Percentiles rank a stretch among this genome's conserved stretches.
Conservation (phyloP, 2,113 vertebrate genomes). For the Bagarius yarrelli region DNA sequence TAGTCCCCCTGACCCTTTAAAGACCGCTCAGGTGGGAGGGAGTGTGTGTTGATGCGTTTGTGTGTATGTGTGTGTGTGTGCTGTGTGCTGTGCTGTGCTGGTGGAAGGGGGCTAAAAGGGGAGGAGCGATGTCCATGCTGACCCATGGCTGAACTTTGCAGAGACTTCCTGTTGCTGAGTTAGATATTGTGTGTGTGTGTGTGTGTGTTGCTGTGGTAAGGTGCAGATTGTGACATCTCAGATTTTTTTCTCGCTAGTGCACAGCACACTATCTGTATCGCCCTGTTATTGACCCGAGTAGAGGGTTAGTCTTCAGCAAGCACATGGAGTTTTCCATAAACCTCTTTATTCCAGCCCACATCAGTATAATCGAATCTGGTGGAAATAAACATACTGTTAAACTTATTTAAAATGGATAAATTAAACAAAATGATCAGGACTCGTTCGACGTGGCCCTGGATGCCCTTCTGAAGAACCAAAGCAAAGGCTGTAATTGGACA, state of each 20-base stretch:
- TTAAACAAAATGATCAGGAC: slow-evolving; percentile 12
- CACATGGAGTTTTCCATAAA: slow-evolving; percentile 3
- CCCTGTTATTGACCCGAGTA: slow-evolving; percentile 17
- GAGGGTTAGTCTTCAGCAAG: slow-evolving; percentile 12
- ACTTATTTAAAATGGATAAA: not conserved
- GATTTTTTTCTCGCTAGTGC: slow-evolving; percentile 30
- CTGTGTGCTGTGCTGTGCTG: slow-evolving; percentile 10
- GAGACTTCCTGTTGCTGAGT: slow-evolving; percentile 57
- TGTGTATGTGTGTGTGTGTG: slow-evolving; percentile 1
- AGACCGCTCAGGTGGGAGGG: slow-evolving; percentile 54
- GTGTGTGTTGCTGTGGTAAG: slow-evolving; percentile 30
- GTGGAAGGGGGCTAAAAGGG: slow-evolving; percentile 28
- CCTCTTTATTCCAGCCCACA: not conserved
- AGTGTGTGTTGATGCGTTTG: slow-evolving; percentile 43
- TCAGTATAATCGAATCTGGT: slow-evolving; percentile 12
- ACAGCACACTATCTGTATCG: slow-evolving; percentile 17
- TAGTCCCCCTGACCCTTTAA: slow-evolving; percentile 48
- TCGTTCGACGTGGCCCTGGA: not conserved
- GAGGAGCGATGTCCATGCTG: slow-evolving; percentile 50
- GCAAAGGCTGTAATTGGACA: slow-evolving; percentile 25
- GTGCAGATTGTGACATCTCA: slow-evolving; percentile 41
- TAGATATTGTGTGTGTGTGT: slow-evolving; percentile 44
- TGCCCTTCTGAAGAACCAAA: not conserved
- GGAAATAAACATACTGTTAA: slow-evolving; percentile 23
- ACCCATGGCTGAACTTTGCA: slow-evolving; percentile 61